Base-by-base conservation (phyloP, 2,113 vertebrate genomes). In the Syngnathus scovelli region DNA sequence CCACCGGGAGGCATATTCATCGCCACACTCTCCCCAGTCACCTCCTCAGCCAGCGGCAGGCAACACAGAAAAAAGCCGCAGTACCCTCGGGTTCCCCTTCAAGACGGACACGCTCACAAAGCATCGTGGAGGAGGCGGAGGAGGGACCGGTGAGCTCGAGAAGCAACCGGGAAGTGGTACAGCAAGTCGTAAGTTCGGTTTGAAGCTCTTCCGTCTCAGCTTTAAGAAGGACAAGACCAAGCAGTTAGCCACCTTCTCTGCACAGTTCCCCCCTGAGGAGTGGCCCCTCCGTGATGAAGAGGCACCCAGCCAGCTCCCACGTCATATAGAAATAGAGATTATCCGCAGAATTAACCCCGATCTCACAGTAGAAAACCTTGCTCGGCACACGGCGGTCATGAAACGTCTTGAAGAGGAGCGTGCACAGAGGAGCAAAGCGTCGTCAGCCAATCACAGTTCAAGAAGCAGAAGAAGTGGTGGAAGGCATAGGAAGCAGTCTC, bases 181-280 rank as follows among this genome's bases (percentile, higher is more conserved):
- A 5, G 79, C 74, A 10, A 83, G 85, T 68, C 95, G 96, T 66
- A 98, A 98, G 85, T 98, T 99, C 52, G 96, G 97, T 56, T 91
- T 99, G 54, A 98, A 98, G 89, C 90, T 98, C 70, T 99, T 98
- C 83, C 91, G 96, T 71, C 86, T 98, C 44, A 98, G 97, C 88
- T 99, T 98, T 85, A 98, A 99, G 73, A 99, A 98, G 81, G 96
- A 98, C 82, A 98, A 98, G 86, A 86, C 95, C 72, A 99, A 98
- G 85, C 96, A 98, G 77, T 81, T 98, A 68, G 94, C 94, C 41
- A 98, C 96, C 55, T 99, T 99, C 77, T 98, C 96, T 0, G 96
- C 95, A 56, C 97, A 99, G 83, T 99, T 99, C 72, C 97, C 97
- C 61, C 97, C 97, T 0, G 95, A 96, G 77, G 97, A 99, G 85